Evolutionary conservation across 1,140 invertebrate species (phyloP), one percentile per base, ranked within the genome.

Genomic region (Zaprionus capensis): DNA sequence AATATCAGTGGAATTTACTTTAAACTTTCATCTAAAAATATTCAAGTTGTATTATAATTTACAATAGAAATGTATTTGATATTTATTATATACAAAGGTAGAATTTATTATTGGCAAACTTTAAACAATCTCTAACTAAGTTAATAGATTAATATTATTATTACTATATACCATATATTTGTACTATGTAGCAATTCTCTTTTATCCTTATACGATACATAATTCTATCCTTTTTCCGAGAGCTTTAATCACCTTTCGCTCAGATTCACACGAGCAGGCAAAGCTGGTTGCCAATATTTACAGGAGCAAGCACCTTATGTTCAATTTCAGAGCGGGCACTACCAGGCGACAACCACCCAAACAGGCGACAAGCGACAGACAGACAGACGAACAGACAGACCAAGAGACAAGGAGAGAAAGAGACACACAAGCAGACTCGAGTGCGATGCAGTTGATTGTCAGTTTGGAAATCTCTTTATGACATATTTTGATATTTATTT

Each of bases 401-500:
- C 49, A 28, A 49, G n/a, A 53, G 41, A 55, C 70, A 49, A n/a
- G 41, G 41, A 2, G 49, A 49, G n/a, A 59, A n/a, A 55, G 62
- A 51, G 41, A 7, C 6, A 46, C n/a, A 7, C n/a, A 17, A 6
- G 6, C n/a, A 41, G 26, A 36, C 15, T 26, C 22, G 64, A 46
- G 11, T 17, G 55, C 15, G 20, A 28, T 31, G 65, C 63, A 71
- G 51, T 61, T 56, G 59, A 59, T 69, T 76, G 74, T 78, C 56
- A 66, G 59, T 59, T 57, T 34, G 71, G 73, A 88, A 90, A 83
- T 83, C 82, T 78, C 78, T 78, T 85, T 91, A 90, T 91, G 90
- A 91, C 88, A 91, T 86, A 91, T 91, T 91, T 91, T 91, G 77
- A 91, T 91, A 91, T 91, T 91, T 91, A 91, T 91, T 91, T 91